These are phyloP conservation scores for Osmerus eperlanus DNA, from an alignment of 2,113 vertebrate species.

Conservation along the genomic window DNA sequence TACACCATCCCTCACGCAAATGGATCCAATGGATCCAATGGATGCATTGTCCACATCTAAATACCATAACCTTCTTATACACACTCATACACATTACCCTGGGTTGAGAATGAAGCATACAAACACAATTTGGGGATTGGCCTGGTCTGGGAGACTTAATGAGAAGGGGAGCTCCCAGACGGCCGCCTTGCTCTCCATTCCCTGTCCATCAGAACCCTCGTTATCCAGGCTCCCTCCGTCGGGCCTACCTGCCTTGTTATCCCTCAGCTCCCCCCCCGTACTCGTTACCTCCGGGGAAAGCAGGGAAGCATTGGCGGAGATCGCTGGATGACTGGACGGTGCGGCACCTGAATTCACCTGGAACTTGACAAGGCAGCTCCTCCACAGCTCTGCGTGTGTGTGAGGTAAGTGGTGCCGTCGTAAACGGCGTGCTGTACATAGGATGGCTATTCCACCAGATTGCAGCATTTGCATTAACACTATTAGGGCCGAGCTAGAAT, in stretches of 20 bases:
- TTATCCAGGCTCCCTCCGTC: slow-evolving; percentile 54
- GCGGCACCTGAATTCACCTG: background rate
- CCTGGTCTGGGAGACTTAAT: slow-evolving; percentile 49
- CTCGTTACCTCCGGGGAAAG: slow-evolving; percentile 48
- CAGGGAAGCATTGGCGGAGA: slow-evolving; percentile 36
- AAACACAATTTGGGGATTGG: slow-evolving; percentile 26
- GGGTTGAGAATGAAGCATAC: slow-evolving; percentile 20
- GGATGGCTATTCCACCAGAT: too few species aligned
- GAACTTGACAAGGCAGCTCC: background rate
- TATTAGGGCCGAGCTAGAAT: too few species aligned
- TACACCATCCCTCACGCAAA: too few species aligned
- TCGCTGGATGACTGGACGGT: slow-evolving; percentile 33
- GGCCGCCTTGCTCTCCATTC: slow-evolving; percentile 28
- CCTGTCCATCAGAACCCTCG: slow-evolving; percentile 60
- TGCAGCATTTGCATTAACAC: too few species aligned
- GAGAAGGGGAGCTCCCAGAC: slow-evolving; percentile 50
- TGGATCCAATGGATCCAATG: too few species aligned
- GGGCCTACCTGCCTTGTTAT: slow-evolving; percentile 51
- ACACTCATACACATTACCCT: slow-evolving; percentile 9
- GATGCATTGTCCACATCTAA: too few species aligned
- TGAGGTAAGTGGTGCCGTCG: too few species aligned
- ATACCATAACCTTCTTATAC: too few species aligned
- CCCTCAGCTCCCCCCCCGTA: slow-evolving; percentile 53
- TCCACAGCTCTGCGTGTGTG: too few species aligned
- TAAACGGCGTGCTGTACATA: too few species aligned